Conservation (phyloP, 2,888 invertebrate species). For the Stenodera caucasica region DNA sequence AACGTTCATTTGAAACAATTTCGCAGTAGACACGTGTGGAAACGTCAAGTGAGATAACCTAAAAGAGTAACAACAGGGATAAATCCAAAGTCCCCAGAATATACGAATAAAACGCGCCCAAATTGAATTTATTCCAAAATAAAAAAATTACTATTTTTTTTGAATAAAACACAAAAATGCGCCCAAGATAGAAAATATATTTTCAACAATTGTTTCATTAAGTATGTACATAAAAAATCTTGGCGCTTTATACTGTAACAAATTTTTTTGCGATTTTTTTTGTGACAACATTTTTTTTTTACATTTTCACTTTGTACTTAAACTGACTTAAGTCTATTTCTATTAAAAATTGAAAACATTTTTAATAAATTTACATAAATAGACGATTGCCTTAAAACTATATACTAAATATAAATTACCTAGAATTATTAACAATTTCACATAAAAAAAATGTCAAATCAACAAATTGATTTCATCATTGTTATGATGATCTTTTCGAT, state of each 20-base stretch:
- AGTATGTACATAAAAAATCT: slow-evolving; percentile 47
- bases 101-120: too few relatives aligned
- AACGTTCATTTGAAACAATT: too few relatives aligned
- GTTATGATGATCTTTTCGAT: slow-evolving; percentile 6
- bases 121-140: background rate
- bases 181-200: slow-evolving; percentile 54
- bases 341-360: slow-evolving; percentile 49
- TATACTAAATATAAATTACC: slow-evolving; percentile 50
- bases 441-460: slow-evolving; percentile 36
- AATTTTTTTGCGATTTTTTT: slow-evolving; percentile 44
- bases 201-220: slow-evolving; percentile 48
- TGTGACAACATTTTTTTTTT: slow-evolving; percentile 43
- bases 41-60: too few relatives aligned
- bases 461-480: slow-evolving; percentile 17
- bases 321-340: slow-evolving; percentile 52
- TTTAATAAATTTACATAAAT: slow-evolving; percentile 51
- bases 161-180: slow-evolving; percentile 41
- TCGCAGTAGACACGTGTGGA: too few relatives aligned
- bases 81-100: too few relatives aligned
- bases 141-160: background rate
- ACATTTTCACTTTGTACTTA: slow-evolving; percentile 52
- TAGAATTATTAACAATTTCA: slow-evolving; percentile 45
- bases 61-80: too few relatives aligned
- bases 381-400: slow-evolving; percentile 50
- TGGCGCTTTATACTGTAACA: slow-evolving; percentile 47